Evolutionary conservation across 2,888 invertebrate species (phyloP), one percentile per base, ranked within the genome.

Genomic region (Eupithecia centaureata): DNA sequence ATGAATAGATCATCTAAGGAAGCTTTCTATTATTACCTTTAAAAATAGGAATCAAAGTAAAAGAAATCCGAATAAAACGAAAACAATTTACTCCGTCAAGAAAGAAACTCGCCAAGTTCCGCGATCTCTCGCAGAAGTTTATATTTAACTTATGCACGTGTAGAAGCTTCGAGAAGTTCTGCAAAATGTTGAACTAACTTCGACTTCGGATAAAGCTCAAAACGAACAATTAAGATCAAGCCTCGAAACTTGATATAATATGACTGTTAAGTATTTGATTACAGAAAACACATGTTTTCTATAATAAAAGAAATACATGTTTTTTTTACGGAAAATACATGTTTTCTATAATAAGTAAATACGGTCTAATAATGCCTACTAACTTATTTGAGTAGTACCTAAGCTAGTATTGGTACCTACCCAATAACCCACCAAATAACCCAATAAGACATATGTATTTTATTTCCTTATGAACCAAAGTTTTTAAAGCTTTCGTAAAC

Each of bases 171-270:
- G 12, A 12, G 47, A 47, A 47, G 22, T 47, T 47, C 22, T 47
- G 47, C 47, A 47, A 47, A 47, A 47, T 47, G 47, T 47, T 22
- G 2, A 47, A 47, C 47, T 47, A 47, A 47, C 47, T 47, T 47
- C 22, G 22, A 47, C 42, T 42, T 42, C 4, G 18, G 42, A 42
- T 18, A 18, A 42, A 42, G 42, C 42, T 42, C 18, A 42, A 42
- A 42, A 42, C 47, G 22, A 22, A 47, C 47, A 47, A 47, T 47
- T 22, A 47, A 47, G 47, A 47, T 47, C 22, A n/a, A 47, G 47
- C 10, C 47, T 47, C 12, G 47, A 22, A 47, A 22, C 22, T 47
- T 47, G 3, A 47, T 22, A 10, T 22, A 22, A 47, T 10, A 47
- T 47, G 18, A 47, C 47, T 47, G 47, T 3, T 47, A n/a, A n/a